Percentiles rank a stretch among this genome's conserved stretches.
Conservation (phyloP, 2,797 vertebrate genomes). For the Amphiprion clarkii region DNA sequence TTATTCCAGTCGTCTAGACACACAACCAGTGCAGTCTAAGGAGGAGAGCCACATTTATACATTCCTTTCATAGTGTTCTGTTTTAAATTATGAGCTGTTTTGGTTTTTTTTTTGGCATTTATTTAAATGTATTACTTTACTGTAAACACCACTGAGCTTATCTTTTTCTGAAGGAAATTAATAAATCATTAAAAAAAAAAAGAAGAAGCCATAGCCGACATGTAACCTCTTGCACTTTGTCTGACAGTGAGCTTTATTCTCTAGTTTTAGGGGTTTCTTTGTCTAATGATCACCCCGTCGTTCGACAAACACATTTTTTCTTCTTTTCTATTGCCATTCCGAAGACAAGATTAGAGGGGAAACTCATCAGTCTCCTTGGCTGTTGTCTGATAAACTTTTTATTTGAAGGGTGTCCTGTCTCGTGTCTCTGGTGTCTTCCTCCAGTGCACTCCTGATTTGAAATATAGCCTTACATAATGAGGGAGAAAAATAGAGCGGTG, state of each 20-base stretch:
- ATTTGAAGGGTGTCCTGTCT: conserved; percentile 86
- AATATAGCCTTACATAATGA: conserved; percentile 89
- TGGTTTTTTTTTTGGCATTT: conserved; percentile 9
- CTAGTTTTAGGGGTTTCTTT: neutral
- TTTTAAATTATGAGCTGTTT: conserved; percentile 30
- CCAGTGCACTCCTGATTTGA: conserved; percentile 85
- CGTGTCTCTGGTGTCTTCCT: conserved; percentile 85
- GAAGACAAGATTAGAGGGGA: conserved; percentile 75
- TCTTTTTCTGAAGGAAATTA: conserved; percentile 19
- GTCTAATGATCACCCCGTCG: conserved; percentile 28
- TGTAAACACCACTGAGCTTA: conserved; percentile 23
- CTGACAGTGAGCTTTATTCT: conserved; percentile 13
- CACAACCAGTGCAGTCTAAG: conserved; percentile 1
- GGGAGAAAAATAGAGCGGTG: conserved; percentile 84
- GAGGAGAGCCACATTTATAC: neutral
- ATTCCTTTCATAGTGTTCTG: neutral
- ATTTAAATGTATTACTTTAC: conserved; percentile 20
- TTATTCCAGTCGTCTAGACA: conserved; percentile 36
- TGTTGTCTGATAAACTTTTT: conserved; percentile 84
- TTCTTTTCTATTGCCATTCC: conserved; percentile 50
- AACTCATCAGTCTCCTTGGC: conserved; percentile 75
- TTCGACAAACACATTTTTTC: conserved; percentile 51
- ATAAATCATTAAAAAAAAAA: conserved; percentile 3
- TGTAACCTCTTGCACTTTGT: conserved; percentile 5
- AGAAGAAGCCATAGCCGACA: conserved; percentile 16